phyloP scores from a whole-genome alignment of 2,888 invertebrate species.

The Drosophila mimica region DNA sequence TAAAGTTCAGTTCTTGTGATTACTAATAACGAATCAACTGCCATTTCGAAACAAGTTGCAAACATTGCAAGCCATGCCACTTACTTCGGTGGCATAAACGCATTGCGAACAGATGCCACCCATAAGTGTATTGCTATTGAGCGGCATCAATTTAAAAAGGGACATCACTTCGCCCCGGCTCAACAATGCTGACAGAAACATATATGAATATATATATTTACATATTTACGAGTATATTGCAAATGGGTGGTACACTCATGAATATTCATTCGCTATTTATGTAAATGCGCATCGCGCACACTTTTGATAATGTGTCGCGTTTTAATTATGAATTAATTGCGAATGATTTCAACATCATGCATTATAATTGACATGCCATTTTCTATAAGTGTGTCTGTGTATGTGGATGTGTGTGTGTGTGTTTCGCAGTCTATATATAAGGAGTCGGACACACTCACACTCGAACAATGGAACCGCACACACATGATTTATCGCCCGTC shows the following conservation, averaged over 20 bases:
- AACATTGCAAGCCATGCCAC: not conserved
- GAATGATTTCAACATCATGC: slow-evolving; percentile 81
- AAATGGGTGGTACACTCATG: slow-evolving; percentile 49
- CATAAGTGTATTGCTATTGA: slow-evolving; percentile 41
- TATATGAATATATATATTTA: slow-evolving; percentile 1
- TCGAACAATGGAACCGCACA: slow-evolving; percentile 12
- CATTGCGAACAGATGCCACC: slow-evolving; percentile 4
- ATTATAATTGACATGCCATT: slow-evolving; percentile 78
- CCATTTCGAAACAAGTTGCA: not conserved
- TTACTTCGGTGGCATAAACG: slow-evolving; percentile 23
- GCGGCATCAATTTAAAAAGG: slow-evolving; percentile 46
- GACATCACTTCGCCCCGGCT: slow-evolving; percentile 9
- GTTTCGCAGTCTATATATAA: slow-evolving; percentile 43
- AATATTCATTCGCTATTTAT: slow-evolving; percentile 77
- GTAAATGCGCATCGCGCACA: slow-evolving; percentile 64
- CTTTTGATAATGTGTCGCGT: slow-evolving; percentile 79
- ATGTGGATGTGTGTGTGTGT: slow-evolving; percentile 22
- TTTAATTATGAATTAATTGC: slow-evolving; percentile 81
- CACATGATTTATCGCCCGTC: slow-evolving; percentile 70
- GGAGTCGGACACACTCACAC: slow-evolving; percentile 45
- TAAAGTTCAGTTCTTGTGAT: not conserved
- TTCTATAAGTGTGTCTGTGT: slow-evolving; percentile 17
- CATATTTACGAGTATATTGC: not conserved
- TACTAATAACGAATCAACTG: not conserved
- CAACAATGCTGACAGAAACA: slow-evolving; percentile 31